Percentiles rank a stretch among this genome's conserved stretches.
Evolutionary conservation across 2,888 invertebrate genomes (phyloP).

Genomic region (Agriopis marginaria): DNA sequence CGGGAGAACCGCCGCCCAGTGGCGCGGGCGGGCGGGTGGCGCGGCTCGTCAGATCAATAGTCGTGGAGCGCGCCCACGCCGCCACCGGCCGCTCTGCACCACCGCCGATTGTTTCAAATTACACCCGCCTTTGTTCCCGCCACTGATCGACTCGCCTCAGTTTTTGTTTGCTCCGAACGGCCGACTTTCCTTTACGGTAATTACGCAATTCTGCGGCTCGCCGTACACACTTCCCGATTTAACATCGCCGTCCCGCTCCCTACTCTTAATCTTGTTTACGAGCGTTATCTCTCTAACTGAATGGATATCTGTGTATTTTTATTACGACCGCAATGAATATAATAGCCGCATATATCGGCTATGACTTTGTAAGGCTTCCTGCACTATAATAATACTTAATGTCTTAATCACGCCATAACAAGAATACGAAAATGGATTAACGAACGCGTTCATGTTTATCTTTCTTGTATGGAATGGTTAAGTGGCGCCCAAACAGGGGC

Average conservation of each 20-base stretch:
- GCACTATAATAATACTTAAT: conserved; percentile 32
- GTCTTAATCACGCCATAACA: conserved; percentile 26
- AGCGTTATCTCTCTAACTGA: conserved; percentile 46
- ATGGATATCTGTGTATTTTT: conserved; percentile 45
- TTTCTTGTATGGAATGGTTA: conserved; percentile 14
- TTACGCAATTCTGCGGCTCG: conserved; percentile 80
- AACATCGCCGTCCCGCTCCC: conserved; percentile 45
- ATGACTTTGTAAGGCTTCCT: conserved; percentile 40
- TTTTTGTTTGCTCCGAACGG: conserved; percentile 83
- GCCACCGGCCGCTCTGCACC: conserved; percentile 73
- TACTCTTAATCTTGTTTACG: conserved; percentile 64
- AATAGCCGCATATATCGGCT: conserved; percentile 39
- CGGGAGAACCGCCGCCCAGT: conserved; percentile 52
- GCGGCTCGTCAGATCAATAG: conserved; percentile 83
- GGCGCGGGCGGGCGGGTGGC: conserved; percentile 60
- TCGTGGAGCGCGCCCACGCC: conserved; percentile 80
- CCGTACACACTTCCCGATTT: conserved; percentile 71
- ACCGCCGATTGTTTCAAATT: conserved; percentile 85
- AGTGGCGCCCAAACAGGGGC: conserved; percentile 44
- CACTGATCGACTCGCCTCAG: conserved; percentile 81
- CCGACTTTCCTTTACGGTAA: conserved; percentile 82
- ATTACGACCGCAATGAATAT: conserved; percentile 42
- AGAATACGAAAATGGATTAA: conserved; percentile 23
- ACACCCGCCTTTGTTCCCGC: conserved; percentile 84
- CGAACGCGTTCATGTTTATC: conserved; percentile 14